A percentile compares a stretch with the other conserved stretches of the same genome.
Conservation (phyloP, 2,113 vertebrate species). For the Helogale parvula region DNA sequence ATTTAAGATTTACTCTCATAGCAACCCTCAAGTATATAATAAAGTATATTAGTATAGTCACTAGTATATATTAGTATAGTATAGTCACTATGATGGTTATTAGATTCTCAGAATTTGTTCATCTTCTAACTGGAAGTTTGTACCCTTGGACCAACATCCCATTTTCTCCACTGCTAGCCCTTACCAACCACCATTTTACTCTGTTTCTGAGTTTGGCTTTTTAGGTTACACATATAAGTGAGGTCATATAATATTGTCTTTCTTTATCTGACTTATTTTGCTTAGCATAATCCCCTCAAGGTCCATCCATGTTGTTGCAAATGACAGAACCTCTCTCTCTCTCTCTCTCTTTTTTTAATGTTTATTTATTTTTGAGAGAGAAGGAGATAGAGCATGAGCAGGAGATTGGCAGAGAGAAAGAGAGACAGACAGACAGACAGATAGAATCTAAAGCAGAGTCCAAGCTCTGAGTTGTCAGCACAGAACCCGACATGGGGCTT, state of each 20-base stretch:
- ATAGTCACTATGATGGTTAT: neutral
- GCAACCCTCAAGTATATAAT: neutral
- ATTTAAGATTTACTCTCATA: neutral
- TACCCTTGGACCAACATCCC: neutral
- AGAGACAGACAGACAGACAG: no score
- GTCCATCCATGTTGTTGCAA: neutral
- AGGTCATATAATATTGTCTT: neutral
- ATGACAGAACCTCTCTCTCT: neutral
- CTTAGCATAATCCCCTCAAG: neutral
- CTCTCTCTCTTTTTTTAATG: neutral
- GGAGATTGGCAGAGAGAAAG: no score
- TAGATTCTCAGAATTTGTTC: neutral
- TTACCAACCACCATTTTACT: neutral
- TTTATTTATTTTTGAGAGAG: no score
- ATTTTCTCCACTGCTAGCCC: neutral
- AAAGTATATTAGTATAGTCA: neutral
- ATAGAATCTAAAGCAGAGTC: no score
- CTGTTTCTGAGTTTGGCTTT: neutral
- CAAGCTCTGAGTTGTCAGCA: no score
- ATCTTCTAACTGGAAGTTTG: neutral
- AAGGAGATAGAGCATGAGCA: no score
- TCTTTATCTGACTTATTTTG: neutral
- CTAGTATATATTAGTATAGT: neutral
- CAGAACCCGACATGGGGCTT: no score
- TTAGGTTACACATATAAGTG: neutral